These are phyloP conservation scores for Dendrolimus houi DNA, from an alignment of 2,888 invertebrate genomes.

Conservation along the genomic window DNA sequence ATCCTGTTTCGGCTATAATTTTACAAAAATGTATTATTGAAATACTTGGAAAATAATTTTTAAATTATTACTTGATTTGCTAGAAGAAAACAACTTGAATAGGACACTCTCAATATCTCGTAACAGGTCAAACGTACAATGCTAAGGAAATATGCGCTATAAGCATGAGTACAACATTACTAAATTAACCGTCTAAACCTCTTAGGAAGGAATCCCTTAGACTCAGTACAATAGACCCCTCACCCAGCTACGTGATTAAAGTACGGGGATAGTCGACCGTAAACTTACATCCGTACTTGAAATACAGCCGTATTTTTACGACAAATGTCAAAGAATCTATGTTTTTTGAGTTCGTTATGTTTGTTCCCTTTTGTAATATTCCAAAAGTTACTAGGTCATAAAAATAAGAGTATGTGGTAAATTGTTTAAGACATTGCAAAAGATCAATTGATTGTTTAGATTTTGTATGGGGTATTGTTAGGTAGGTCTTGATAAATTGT, in stretches of 20 bases:
- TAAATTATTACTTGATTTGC: background rate
- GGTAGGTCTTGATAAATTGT: too few relatives aligned
- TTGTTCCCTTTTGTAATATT: too few relatives aligned
- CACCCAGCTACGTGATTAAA: background rate
- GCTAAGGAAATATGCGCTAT: background rate
- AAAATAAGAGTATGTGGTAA: too few relatives aligned
- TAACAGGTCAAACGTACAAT: background rate
- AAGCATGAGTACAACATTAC: background rate
- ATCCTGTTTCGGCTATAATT: too few relatives aligned
- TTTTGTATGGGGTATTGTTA: too few relatives aligned
- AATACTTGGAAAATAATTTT: background rate
- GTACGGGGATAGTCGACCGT: background rate
- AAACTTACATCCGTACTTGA: background rate
- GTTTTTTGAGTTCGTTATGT: too few relatives aligned
- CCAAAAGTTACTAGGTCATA: too few relatives aligned
- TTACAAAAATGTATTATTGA: background rate
- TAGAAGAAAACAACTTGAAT: background rate
- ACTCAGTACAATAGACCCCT: too few relatives aligned
- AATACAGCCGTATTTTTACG: background rate
- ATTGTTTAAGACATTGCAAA: too few relatives aligned
- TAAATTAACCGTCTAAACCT: background rate
- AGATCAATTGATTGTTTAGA: too few relatives aligned
- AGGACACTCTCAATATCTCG: background rate
- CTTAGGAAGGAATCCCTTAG: background rate
- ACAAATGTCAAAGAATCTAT: too few relatives aligned